Evolutionary conservation across 53 echinoderm and acorn worm species (phyloP).

Genomic region (Mesocentrotus franciscanus): DNA sequence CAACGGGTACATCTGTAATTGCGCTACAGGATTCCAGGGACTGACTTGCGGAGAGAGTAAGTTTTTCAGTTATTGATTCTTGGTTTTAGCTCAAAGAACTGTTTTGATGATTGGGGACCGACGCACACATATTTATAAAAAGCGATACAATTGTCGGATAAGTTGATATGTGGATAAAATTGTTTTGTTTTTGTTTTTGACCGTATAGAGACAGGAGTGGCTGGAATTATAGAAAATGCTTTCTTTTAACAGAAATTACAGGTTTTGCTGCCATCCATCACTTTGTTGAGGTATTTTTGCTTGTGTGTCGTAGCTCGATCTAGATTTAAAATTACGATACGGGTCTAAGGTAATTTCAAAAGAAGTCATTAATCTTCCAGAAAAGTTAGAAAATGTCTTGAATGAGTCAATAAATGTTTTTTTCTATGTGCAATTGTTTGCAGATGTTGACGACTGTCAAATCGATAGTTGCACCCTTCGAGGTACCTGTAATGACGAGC

Average conservation of each 20-base stretch:
- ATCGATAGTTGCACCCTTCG: constrained; percentile 17
- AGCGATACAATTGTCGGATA: neutral
- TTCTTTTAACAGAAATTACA: too few relatives aligned
- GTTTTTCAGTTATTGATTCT: neutral
- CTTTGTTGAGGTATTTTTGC: too few relatives aligned
- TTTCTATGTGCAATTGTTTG: neutral
- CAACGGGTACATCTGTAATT: constrained; percentile 59
- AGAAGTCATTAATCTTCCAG: neutral
- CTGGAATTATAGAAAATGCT: too few relatives aligned
- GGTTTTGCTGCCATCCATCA: too few relatives aligned
- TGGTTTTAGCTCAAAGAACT: neutral
- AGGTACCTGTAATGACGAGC: neutral
- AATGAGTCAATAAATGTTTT: neutral
- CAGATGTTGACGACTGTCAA: constrained; percentile 81
- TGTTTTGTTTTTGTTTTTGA: too few relatives aligned
- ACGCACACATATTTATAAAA: neutral
- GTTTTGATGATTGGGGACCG: neutral
- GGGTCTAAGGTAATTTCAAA: neutral
- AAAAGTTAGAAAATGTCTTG: neutral
- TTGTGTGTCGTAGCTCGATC: too few relatives aligned
- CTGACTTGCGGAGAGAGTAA: constrained; percentile 64
- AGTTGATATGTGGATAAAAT: neutral
- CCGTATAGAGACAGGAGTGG: too few relatives aligned
- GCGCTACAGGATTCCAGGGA: constrained; percentile 57
- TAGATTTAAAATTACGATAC: too few relatives aligned